A percentile compares a stretch with the other conserved stretches of the same genome.
These are phyloP conservation scores for Apamea sordens DNA, from an alignment of 2,888 invertebrate species.

Conservation along the genomic window DNA sequence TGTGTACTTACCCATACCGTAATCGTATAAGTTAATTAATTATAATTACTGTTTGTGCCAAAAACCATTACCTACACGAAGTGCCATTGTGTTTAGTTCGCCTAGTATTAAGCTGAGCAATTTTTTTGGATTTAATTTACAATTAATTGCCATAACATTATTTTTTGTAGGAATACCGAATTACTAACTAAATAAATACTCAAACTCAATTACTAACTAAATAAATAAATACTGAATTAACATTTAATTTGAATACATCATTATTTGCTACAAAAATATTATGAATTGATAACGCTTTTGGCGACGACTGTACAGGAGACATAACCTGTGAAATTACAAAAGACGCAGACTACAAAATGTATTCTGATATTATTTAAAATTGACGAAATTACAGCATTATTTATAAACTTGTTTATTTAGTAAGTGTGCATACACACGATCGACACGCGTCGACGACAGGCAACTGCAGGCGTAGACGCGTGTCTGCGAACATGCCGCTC, in stretches of 20 bases:
- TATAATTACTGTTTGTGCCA: slow-evolving; percentile 17
- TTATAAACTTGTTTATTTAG: not conserved
- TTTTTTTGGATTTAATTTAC: not conserved
- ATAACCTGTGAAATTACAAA: slow-evolving; percentile 5
- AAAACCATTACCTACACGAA: not conserved
- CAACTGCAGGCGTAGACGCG: too few relatives aligned
- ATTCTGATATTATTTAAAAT: slow-evolving; percentile 4
- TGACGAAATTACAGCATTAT: not conserved
- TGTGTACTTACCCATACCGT: slow-evolving; percentile 34
- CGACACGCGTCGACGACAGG: too few relatives aligned
- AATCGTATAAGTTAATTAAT: slow-evolving; percentile 20
- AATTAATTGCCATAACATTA: not conserved
- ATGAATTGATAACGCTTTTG: slow-evolving; percentile 5
- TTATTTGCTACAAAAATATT: slow-evolving; percentile 11
- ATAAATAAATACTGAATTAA: not conserved
- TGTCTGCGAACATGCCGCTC: too few relatives aligned
- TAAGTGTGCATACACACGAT: not conserved
- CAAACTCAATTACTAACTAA: not conserved
- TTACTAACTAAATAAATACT: not conserved
- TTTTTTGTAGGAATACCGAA: not conserved
- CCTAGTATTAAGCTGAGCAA: not conserved
- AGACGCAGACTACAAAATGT: too few relatives aligned
- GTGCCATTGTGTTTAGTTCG: slow-evolving; percentile 12
- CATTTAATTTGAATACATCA: not conserved
- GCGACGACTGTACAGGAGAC: not conserved